phyloP scores from a whole-genome alignment of 2,113 vertebrate genomes.

The Struthidea cinerea region DNA sequence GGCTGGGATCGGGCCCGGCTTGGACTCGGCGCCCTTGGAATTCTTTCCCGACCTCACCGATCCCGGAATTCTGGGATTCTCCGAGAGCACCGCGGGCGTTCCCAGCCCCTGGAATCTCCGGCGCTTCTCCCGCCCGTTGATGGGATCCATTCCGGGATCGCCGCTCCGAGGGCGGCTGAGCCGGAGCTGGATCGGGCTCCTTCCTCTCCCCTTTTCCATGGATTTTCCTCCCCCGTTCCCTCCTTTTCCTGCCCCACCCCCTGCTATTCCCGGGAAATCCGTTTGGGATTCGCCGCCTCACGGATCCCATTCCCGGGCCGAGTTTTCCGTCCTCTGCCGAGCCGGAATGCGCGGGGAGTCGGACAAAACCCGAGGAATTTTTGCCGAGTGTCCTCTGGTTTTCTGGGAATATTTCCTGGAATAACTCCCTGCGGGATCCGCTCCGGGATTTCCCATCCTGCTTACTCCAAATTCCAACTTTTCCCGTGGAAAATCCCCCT shows the following conservation, averaged over 20 bases:
- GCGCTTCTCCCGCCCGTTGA: neutral
- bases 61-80: neutral
- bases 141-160: neutral
- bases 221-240: neutral
- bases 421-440: accelerated
- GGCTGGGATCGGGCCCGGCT: too few relatives aligned
- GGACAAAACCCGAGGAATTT: neutral
- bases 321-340: neutral
- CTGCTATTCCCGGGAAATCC: neutral
- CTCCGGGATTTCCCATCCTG: accelerated
- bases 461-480: neutral
- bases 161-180: neutral
- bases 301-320: neutral
- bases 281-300: neutral
- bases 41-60: neutral
- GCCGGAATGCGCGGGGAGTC: neutral
- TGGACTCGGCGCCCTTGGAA: too few relatives aligned
- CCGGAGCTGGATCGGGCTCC: neutral
- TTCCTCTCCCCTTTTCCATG: neutral
- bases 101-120: neutral
- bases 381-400: neutral
- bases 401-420: neutral
- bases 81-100: neutral
- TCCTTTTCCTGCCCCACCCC: neutral
- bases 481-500: too few relatives aligned